phyloP scores from a whole-genome alignment of 1,140 invertebrate genomes.

The Caenorhabditis briggsae region DNA sequence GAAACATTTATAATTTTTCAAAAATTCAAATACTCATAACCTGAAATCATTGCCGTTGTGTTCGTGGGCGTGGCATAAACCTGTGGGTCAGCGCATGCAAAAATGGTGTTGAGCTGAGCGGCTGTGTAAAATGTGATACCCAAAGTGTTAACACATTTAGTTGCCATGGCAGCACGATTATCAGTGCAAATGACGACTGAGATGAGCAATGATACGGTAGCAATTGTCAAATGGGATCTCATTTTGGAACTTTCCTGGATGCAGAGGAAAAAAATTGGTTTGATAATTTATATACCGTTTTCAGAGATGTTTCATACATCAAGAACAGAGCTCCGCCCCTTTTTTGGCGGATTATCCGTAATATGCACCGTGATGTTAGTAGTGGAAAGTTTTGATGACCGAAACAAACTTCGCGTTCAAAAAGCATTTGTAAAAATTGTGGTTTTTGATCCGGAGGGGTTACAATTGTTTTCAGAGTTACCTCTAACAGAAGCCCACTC shows the following conservation, averaged over 20 bases:
- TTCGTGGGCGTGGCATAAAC: constrained; percentile 1
- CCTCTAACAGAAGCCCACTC: too few species aligned
- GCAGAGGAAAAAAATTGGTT: too few species aligned
- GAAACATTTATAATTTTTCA: neutral
- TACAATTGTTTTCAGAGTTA: too few species aligned
- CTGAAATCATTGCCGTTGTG: constrained; percentile 25
- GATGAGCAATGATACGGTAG: neutral
- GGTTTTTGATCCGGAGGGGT: neutral
- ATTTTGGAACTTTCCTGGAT: neutral
- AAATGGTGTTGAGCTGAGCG: neutral
- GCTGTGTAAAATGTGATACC: constrained; percentile 28
- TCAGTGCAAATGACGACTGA: neutral
- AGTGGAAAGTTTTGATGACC: neutral
- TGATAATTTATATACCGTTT: neutral
- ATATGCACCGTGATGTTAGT: neutral
- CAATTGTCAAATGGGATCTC: neutral
- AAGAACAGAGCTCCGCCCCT: neutral
- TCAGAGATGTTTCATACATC: neutral
- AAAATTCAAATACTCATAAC: too few species aligned
- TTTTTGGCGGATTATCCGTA: constrained; percentile 3
- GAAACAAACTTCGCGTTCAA: constrained; percentile 26
- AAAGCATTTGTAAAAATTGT: neutral
- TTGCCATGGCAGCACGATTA: constrained; percentile 1
- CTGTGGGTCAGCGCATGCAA: neutral
- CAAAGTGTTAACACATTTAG: constrained; percentile 10